phyloP scores from a whole-genome alignment of 2,888 invertebrate genomes.

The Drosophila prolongata region DNA sequence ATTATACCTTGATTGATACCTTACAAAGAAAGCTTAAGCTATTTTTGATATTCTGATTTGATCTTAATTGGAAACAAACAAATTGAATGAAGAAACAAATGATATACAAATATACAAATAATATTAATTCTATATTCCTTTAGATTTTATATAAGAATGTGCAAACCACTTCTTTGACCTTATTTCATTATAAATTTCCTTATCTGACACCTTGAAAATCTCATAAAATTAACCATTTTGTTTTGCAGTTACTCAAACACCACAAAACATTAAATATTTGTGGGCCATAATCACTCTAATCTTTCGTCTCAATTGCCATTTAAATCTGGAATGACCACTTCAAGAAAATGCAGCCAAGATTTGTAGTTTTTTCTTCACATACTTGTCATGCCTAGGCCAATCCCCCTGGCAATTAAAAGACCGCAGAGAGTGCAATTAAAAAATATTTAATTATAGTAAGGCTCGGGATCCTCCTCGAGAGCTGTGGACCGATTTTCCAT shows the following conservation, averaged over 20 bases:
- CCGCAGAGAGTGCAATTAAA: constrained; percentile 42
- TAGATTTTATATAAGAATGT: too few relatives aligned
- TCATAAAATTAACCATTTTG: too few relatives aligned
- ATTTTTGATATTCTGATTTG: too few relatives aligned
- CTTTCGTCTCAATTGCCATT: constrained; percentile 19
- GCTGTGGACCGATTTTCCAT: constrained; percentile 43
- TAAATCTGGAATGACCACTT: constrained; percentile 42
- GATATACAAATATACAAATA: too few relatives aligned
- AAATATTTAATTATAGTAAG: constrained; percentile 46
- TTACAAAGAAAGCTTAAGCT: too few relatives aligned
- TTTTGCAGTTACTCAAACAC: neutral
- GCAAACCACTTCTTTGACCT: neutral
- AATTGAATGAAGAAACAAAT: too few relatives aligned
- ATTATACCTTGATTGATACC: too few relatives aligned
- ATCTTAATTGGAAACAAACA: too few relatives aligned
- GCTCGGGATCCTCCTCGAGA: constrained; percentile 43
- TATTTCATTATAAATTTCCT: neutral
- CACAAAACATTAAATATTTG: constrained; percentile 12
- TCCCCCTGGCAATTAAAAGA: constrained; percentile 55
- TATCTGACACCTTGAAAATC: constrained; percentile 1
- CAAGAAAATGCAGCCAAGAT: constrained; percentile 27
- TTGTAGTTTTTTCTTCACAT: constrained; percentile 15
- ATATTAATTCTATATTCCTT: too few relatives aligned
- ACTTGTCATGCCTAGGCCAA: constrained; percentile 42
- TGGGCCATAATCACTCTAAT: constrained; percentile 19